These are phyloP conservation scores for Girardia tigrina DNA, from an alignment of 2,888 invertebrate genomes.

Conservation along the genomic window DNA sequence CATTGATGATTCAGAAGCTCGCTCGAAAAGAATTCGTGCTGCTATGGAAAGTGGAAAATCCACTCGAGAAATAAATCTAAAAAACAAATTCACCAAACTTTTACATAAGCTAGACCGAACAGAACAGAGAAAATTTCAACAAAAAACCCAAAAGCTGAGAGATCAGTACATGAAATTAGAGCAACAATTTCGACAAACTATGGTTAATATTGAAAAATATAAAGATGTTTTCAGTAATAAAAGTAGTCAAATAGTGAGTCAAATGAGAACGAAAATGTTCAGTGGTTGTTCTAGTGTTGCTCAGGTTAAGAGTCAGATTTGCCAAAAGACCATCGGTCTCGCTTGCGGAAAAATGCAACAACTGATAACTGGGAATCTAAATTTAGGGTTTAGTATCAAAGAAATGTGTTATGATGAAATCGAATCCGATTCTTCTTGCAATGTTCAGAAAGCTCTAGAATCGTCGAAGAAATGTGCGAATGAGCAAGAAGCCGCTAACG, in stretches of 20 bases:
- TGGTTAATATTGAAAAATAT: not conserved
- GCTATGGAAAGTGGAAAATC: not conserved
- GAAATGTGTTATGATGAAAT: not conserved
- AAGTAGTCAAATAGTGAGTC: not conserved
- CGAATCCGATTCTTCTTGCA: not conserved
- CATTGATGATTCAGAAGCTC: not conserved
- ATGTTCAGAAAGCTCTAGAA: not conserved
- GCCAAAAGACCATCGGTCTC: not conserved
- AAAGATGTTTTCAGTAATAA: conserved; percentile 8
- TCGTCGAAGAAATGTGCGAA: not conserved
- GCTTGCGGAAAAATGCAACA: not conserved
- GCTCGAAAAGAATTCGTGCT: not conserved
- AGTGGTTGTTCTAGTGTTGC: not conserved
- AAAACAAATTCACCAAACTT: not conserved
- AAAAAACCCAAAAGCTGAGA: not conserved
- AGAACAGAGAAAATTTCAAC: conserved; percentile 15
- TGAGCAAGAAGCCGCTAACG: not conserved
- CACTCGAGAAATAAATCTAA: not conserved
- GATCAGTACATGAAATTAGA: not conserved
- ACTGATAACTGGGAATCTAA: not conserved
- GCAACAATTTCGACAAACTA: not conserved
- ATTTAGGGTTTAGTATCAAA: not conserved
- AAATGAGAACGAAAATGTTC: conserved; percentile 17
- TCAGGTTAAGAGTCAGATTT: not conserved
- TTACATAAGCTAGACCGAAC: not conserved